A percentile compares a stretch with the other conserved stretches of the same genome.
Conservation (phyloP, 2,888 invertebrate species). For the Eupithecia abbreviata region DNA sequence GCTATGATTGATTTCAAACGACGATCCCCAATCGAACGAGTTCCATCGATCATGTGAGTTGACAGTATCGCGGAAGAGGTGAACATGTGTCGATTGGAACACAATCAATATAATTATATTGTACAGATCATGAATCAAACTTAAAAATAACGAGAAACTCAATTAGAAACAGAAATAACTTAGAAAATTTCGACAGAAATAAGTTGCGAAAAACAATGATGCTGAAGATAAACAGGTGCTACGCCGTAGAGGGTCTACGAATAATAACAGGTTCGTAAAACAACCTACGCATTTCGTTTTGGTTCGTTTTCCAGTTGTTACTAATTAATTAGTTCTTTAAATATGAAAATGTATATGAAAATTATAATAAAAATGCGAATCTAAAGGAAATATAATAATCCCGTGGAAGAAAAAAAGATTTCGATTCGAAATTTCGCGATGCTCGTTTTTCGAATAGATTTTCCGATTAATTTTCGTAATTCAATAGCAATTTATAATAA, state of each 20-base stretch:
- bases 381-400: neutral
- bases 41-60: constrained; percentile 63
- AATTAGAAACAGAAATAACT: neutral
- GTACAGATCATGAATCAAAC: constrained; percentile 28
- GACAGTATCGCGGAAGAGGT: constrained; percentile 61
- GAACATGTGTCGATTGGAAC: constrained; percentile 56
- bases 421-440: neutral
- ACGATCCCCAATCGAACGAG: constrained; percentile 27
- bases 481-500: neutral
- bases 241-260: constrained; percentile 18
- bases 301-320: neutral
- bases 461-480: neutral
- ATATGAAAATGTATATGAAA: neutral
- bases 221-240: neutral
- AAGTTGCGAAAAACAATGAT: neutral
- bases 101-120: constrained; percentile 27
- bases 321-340: neutral
- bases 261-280: neutral
- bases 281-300: neutral
- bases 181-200: neutral
- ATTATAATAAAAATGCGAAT: neutral
- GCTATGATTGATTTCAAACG: constrained; percentile 31
- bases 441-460: neutral
- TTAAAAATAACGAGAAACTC: neutral
- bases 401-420: neutral